phyloP scores from a whole-genome alignment of 2,797 vertebrate genomes.

The Eupleurogrammus muticus region DNA sequence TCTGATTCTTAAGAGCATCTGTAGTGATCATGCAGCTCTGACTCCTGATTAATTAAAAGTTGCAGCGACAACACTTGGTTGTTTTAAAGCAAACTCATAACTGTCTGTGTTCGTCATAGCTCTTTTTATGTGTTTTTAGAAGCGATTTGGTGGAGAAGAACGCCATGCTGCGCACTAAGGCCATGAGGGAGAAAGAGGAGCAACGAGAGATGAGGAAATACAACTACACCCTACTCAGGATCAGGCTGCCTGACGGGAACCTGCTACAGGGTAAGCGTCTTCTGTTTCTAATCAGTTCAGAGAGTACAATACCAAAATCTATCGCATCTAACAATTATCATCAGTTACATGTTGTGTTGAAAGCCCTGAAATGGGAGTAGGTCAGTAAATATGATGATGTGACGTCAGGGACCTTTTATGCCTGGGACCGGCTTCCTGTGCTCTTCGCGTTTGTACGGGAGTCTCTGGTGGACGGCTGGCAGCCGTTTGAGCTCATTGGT shows the following conservation, averaged over 20 bases:
- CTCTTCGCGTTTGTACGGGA: slow-evolving; percentile 90
- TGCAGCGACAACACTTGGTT: not conserved
- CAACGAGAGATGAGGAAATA: slow-evolving; percentile 92
- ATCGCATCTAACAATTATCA: not conserved
- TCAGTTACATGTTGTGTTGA: not conserved
- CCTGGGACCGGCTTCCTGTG: slow-evolving; percentile 87
- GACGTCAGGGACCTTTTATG: slow-evolving; percentile 91
- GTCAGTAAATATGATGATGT: not conserved
- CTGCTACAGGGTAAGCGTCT: slow-evolving; percentile 88
- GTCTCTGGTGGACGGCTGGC: slow-evolving; percentile 90
- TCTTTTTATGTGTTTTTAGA: slow-evolving; percentile 72
- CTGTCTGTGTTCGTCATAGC: not conserved
- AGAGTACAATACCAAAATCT: not conserved
- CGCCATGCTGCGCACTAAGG: slow-evolving; percentile 91
- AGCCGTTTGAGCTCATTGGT: slow-evolving; percentile 94
- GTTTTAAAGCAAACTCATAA: not conserved
- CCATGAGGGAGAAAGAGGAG: slow-evolving; percentile 94
- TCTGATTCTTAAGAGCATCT: not conserved
- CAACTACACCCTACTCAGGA: slow-evolving; percentile 91
- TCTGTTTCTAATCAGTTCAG: not conserved
- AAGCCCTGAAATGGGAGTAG: not conserved
- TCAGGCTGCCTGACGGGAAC: slow-evolving; percentile 91
- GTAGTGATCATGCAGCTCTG: not conserved
- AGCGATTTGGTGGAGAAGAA: slow-evolving; percentile 90
- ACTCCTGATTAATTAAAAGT: not conserved